Base-by-base conservation (phyloP, 2,797 vertebrate species). In the Pelodytes ibericus region DNA sequence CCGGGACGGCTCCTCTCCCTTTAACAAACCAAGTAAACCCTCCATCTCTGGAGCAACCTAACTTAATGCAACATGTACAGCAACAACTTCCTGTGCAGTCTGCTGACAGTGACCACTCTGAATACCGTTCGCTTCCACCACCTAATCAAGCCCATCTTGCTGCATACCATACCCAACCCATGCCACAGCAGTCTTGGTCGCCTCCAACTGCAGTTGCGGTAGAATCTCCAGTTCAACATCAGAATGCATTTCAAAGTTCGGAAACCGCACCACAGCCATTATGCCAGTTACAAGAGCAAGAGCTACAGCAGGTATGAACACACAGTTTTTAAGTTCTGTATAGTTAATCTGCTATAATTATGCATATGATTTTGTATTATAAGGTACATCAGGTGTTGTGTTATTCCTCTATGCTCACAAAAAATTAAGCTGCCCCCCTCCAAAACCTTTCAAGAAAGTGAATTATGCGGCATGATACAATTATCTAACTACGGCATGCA, bases 161-260 rank as follows among this genome's bases (percentile, higher is more conserved):
- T 63, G 63, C 31, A 2, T 71, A 58, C n/a, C 20, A 20, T 36
- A 30, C 25, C 8, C 36, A 75, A 15, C 58, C 58, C 0, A 9
- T 39, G 47, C 58, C 25, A 18, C 77, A 69, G 16, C 82, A 87
- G 15, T 67, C 82, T 13, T 86, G 85, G 75, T 81, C 75, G 22
- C 85, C 87, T 80, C 3, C n/a, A 61, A 18, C 36, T 53, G 29
- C 10, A 18, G 29, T 66, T 18, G 10, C 62, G 6, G 7, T 60
- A 18, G 70, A 78, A 27, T 31, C 30, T 3, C 13, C 24, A 16
- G 18, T 33, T 25, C 22, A 44, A 4, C 58, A 61, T 11, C 62
- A 26, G 30, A 53, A 72, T 30, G 27, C 30, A 27, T 59, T 61
- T 31, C 75, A 72, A 27, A 58, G 47, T 53, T 27, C 62, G 18